Evolutionary conservation across 2,797 vertebrate species (phyloP).

Genomic region (Ctenochaetus hawaiiensis): DNA sequence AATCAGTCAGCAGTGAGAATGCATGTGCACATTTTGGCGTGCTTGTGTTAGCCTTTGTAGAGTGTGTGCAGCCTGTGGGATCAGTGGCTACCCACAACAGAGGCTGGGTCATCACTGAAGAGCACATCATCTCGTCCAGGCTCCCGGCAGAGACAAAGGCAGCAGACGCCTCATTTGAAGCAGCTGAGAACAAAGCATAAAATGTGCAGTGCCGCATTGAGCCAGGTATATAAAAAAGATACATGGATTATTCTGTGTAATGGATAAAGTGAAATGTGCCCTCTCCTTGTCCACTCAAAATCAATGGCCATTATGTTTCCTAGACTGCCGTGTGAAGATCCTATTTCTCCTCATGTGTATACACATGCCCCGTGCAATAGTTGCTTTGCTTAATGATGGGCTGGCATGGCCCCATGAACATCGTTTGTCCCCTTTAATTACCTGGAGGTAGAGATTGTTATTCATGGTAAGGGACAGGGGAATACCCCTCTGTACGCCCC

Average conservation of each 20-base stretch:
- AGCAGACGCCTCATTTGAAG: conserved; percentile 40
- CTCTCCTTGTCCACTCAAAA: conserved; percentile 75
- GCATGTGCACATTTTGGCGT: background rate
- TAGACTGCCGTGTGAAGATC: conserved; percentile 58
- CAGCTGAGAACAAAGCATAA: conserved; percentile 58
- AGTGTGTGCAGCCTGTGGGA: conserved; percentile 26
- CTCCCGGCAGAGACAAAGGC: conserved; percentile 65
- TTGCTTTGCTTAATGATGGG: conserved; percentile 83
- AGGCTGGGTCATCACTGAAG: conserved; percentile 52
- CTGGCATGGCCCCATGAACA: conserved; percentile 63
- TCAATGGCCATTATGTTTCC: conserved; percentile 81
- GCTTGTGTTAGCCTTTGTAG: background rate
- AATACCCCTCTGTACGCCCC: conserved; percentile 56
- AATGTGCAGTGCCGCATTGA: conserved; percentile 46
- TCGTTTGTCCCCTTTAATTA: conserved; percentile 83
- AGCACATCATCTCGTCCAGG: conserved; percentile 39
- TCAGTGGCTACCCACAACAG: conserved; percentile 27
- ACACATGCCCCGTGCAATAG: conserved; percentile 68
- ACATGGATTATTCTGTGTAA: conserved; percentile 61
- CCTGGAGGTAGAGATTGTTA: conserved; percentile 80
- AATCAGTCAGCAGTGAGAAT: conserved; percentile 10
- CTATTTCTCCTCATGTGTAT: conserved; percentile 61
- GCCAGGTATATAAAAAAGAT: conserved; percentile 66
- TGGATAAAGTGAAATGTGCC: conserved; percentile 73
- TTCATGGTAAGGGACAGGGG: conserved; percentile 80